Base-by-base conservation (phyloP, 2,113 vertebrate species). In the Martes martes region DNA sequence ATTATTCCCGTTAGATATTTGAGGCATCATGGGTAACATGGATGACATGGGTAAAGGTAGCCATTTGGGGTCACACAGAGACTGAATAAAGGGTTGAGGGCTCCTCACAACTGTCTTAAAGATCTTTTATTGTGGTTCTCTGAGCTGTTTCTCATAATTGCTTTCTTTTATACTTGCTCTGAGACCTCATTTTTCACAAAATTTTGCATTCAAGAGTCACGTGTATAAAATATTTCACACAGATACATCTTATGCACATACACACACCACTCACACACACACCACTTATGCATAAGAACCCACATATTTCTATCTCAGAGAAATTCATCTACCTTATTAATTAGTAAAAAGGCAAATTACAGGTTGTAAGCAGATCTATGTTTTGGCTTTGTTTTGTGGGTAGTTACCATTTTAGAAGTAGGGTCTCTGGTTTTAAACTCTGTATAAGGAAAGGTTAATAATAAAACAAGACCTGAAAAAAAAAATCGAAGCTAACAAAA, bases 301-400 rank as follows among this genome's bases (percentile, higher is more conserved):
- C 16, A 97, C 93, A 85, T 84, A 5, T 91, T 61, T 91, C 79
- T 94, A 31, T 59, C 8, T 81, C 52, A 63, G 71, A 97, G 47
- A 21, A 95, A 83, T 52, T 97, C 89, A 89, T 95, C 91, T 33
- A 39, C 95, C 31, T 95, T 26, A 59, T 93, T 98, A 57, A 98
- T 87, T 55, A 42, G 67, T 94, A 57, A 24, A 98, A 97, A 47
- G 95, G 84, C 28, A 98, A 15, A 6, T 14, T 97, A 67, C 63
- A 42, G 31, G 67, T 96, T 83, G 83, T 89, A 71, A 97, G 50
- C 18, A 74, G 11, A 36, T 73, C 52, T 73, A 67, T 89, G 57
- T 96, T 79, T 24, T 26, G 59, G 10, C 59, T 63, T 63, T 89
- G 42, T 57, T 36, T 57, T 26, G 31, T 47, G 83, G 39, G 55